Base-by-base conservation (phyloP, 2,113 vertebrate species). In the Catharus fuscescens region DNA sequence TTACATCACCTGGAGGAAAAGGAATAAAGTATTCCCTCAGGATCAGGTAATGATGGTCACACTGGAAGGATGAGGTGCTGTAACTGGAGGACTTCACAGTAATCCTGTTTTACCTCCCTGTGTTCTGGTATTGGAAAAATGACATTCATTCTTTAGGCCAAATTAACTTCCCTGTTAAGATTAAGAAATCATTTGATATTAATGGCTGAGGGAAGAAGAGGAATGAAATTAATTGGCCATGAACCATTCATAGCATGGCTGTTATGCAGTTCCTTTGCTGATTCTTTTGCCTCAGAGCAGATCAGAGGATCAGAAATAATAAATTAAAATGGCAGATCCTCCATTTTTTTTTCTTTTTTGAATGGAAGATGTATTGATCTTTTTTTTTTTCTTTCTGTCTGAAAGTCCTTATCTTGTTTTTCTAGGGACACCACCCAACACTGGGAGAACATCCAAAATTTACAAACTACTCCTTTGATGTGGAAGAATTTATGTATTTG, bases 371-470 rank as follows among this genome's bases (percentile, higher is more conserved):
- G 12, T 60, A 19, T 23, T 88, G 32, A 32, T 15, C 8, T 31
- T 44, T 54, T 24, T 66, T 60, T 60, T 70, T 47, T 48, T 72
- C 34, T 64, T 66, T 21, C 78, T 65, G 56, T 73, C 77, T 95
- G 40, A 72, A 92, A 93, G 34, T 3, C 31, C 53, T 80, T 67
- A 90, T 92, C 94, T 97, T 66, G 7, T 93, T 94, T 94, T 86
- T 79, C 31, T 97, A 99, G 99, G 99, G 99, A 91, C 99, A 99
- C 97, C 99, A 99, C 95, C 99, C 99, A 44, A 99, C 99, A 8
- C 98, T 99, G 24, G 99, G 99, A 83, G 99, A 99, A 48, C 99
- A 99, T 88, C 99, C 99, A 0, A 99, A 99, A 97, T 99, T 99
- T 90, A 99, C 99, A 45, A 99, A 99, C 98, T 99, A 99, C 95